Conservation (phyloP, 1,140 invertebrate species). For the Ostrea denselamellosa region DNA sequence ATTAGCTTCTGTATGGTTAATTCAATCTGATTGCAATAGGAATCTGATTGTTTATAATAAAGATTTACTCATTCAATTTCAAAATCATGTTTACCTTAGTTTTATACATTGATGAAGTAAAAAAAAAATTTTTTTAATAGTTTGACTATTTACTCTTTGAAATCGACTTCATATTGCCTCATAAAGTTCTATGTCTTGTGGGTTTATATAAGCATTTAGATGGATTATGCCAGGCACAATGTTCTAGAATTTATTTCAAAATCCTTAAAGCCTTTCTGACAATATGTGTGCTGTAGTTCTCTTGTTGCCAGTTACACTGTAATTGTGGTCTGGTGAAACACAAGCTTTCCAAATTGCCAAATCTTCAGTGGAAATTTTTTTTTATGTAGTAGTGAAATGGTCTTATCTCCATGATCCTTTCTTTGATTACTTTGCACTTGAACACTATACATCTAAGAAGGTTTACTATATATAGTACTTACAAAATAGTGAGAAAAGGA, state of each 20-base stretch:
- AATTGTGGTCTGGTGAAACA: neutral
- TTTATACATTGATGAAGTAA: neutral
- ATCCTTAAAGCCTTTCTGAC: slow-evolving; percentile 13
- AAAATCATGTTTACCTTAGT: neutral
- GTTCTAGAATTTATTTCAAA: slow-evolving; percentile 20
- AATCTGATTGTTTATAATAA: neutral
- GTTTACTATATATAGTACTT: neutral
- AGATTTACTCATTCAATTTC: neutral
- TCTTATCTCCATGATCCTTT: slow-evolving; percentile 6
- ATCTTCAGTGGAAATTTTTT: slow-evolving; percentile 19
- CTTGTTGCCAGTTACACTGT: slow-evolving; percentile 14
- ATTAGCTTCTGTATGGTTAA: slow-evolving; percentile 2
- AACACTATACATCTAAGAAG: neutral
- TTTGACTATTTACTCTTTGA: slow-evolving; percentile 8
- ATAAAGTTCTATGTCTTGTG: neutral
- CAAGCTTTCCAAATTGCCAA: neutral
- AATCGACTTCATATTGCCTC: neutral
- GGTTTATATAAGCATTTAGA: neutral
- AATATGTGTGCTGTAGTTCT: slow-evolving; percentile 4
- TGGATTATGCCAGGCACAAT: slow-evolving; percentile 10
- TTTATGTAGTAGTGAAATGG: slow-evolving; percentile 4
- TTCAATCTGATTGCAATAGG: neutral
- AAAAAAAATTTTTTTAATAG: neutral
- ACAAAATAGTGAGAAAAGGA: neutral
- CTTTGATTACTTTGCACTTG: slow-evolving; percentile 13